Evolutionary conservation across 2,797 vertebrate species (phyloP), one percentile per base, ranked within the genome.

Genomic region (Chrosomus eos): DNA sequence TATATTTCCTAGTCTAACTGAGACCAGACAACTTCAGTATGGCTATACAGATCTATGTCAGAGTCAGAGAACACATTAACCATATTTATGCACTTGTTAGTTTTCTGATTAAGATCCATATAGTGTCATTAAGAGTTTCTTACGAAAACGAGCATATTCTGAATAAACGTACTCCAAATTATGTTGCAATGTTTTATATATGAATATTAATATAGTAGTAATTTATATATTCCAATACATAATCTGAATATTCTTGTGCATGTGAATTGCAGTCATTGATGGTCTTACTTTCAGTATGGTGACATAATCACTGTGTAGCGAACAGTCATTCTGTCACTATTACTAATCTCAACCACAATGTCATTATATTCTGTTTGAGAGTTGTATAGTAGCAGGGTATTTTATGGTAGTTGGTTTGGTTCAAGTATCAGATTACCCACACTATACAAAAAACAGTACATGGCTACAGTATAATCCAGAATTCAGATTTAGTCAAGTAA

Each of bases 1-100:
- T 80, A 60, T 48, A 86, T 84, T 87, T 89, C 72, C 83, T 81
- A 48, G 33, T 74, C 45, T 53, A 43, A 11, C 13, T 78, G 58
- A 33, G 55, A 14, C 26, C 80, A 28, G 38, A 73, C 23, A 53
- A 53, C 33, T 53, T 33, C 2, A 23, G n/a, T 23, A 33, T 67
- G 11, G 16, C 8, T 51, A 4, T 68, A 28, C 31, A n/a, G 14
- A 53, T 66, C 5, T 19, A 16, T 28, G 53, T 48, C 11, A 60
- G 11, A 26, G n/a, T n/a, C 10, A 60, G 11, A 38, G 13, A 72
- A 26, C 38, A 55, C 4, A 28, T 45, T 70, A 16, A 62, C 10
- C 23, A 16, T 7, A 2, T 2, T 62, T 3, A 28, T 28, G 13
- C 26, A 14, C 60, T 7, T 26, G 8, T 5, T 14, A 16, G 58